Evolutionary conservation across 1,140 invertebrate species (phyloP), one percentile per base, ranked within the genome.

Genomic region (Sinonovacula constricta): DNA sequence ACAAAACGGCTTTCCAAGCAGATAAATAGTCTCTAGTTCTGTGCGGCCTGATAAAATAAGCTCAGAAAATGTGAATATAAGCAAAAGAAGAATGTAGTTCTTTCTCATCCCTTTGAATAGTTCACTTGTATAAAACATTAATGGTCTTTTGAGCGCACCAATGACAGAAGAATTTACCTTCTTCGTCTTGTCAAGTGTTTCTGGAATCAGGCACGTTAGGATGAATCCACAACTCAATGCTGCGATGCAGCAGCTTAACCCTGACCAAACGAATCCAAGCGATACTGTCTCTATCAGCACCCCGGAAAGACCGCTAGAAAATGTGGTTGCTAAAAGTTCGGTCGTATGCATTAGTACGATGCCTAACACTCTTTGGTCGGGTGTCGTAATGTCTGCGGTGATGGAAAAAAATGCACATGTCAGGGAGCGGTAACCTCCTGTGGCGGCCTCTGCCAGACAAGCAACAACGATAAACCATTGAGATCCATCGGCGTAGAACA

Each of bases 1-100:
- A 39, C 66, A 69, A 36, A 69, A 69, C 36, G 66, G 66, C 24
- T 69, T 49, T 2, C 66, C 66, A 4, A 69, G 51, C 34, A 69
- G 57, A 33, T 69, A 69, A 1, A 69, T 30, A 26, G 66, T 69
- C 34, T 69, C 66, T 14, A 69, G 28, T 5, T 28, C 4, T 56
- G 45, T 22, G 34, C 66, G 36, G 33, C 57, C 57, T 7, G 15
- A 34, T 14, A 30, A 49, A 56, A 49, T 69, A 2, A 69, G 30
- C 24, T 69, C 66, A 12, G 66, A 49, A 54, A 69, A 69, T 3
- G 45, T 34, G 24, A 69, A 69, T 15, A 30, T 33, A 33, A 57
- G 28, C 12, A 69, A 24, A 1, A 69, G 30, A 0, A 69, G 30
- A 33, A 69, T 39, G 36, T 69, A 69, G 28, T 53, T 56, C 24